Conservation (phyloP, 23 tunicate species). For the Diplosoma virens region DNA sequence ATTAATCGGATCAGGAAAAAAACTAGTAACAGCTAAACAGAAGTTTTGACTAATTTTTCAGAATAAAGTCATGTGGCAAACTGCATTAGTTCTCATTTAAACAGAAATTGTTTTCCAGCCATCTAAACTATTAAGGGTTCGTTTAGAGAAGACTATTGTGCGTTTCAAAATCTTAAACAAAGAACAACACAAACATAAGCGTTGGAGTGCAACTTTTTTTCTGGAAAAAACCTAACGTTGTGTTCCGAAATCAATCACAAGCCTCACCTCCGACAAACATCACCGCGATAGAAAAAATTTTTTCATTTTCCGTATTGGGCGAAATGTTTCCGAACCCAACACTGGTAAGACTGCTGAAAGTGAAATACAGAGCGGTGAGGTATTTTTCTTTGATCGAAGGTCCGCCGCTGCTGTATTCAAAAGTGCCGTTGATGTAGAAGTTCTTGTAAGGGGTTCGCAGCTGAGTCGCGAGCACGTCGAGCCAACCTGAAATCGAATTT, state of each 20-base stretch:
- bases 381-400: slow-evolving; percentile 69
- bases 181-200: no score
- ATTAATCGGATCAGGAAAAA: no score
- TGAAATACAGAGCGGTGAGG: slow-evolving; percentile 76
- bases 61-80: no score
- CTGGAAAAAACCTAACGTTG: no score
- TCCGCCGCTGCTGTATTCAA: slow-evolving; percentile 53
- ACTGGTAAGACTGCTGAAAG: slow-evolving; percentile 80
- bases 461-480: slow-evolving; percentile 47
- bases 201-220: no score
- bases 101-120: no score
- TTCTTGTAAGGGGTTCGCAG: slow-evolving; percentile 60
- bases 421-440: slow-evolving; percentile 21
- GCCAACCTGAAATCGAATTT: slow-evolving; percentile 67
- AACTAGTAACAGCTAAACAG: no score
- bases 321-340: slow-evolving; percentile 89
- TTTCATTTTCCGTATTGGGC: slow-evolving; percentile 78
- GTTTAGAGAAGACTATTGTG: no score
- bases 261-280: slow-evolving; percentile 86
- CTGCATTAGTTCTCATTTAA: no score
- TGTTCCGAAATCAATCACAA: not conserved
- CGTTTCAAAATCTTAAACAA: no score
- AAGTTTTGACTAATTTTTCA: no score
- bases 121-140: no score
- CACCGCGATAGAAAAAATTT: slow-evolving; percentile 68